phyloP scores from a whole-genome alignment of 1,140 invertebrate species.

The Tribolium castaneum region DNA sequence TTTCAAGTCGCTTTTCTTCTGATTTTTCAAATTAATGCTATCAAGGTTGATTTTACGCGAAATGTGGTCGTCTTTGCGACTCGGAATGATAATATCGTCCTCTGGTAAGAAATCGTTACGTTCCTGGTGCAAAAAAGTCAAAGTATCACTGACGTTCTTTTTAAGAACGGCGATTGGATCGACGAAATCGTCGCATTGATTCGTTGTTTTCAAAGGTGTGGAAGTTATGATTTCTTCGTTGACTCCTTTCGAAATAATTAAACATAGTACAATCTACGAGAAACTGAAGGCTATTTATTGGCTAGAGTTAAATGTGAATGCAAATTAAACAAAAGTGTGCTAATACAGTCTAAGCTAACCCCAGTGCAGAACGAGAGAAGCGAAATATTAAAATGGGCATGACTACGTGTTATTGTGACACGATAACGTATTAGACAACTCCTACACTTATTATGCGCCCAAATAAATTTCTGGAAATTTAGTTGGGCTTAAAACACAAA shows the following conservation, averaged over 20 bases:
- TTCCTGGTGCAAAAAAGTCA: slow-evolving; percentile 63
- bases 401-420: slow-evolving; percentile 39
- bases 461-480: no score
- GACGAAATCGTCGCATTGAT: not conserved
- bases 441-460: not conserved
- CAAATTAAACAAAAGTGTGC: slow-evolving; percentile 37
- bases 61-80: slow-evolving; percentile 61
- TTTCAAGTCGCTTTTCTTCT: slow-evolving; percentile 47
- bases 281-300: slow-evolving; percentile 26
- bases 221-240: slow-evolving; percentile 48
- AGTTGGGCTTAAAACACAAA: no score
- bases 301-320: slow-evolving; percentile 33
- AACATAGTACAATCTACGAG: slow-evolving; percentile 47
- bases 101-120: slow-evolving; percentile 62
- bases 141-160: slow-evolving; percentile 60
- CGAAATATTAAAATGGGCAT: slow-evolving; percentile 60
- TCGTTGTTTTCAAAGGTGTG: slow-evolving; percentile 46
- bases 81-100: slow-evolving; percentile 62
- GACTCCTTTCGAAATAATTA: slow-evolving; percentile 54
- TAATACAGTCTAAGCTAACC: not conserved
- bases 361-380: slow-evolving; percentile 40
- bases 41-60: slow-evolving; percentile 58
- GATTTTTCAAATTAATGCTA: slow-evolving; percentile 52
- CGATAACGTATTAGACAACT: no score
- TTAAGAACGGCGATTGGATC: slow-evolving; percentile 59